Evolutionary conservation across 2,113 vertebrate genomes (phyloP).

Genomic region (Buteo buteo): DNA sequence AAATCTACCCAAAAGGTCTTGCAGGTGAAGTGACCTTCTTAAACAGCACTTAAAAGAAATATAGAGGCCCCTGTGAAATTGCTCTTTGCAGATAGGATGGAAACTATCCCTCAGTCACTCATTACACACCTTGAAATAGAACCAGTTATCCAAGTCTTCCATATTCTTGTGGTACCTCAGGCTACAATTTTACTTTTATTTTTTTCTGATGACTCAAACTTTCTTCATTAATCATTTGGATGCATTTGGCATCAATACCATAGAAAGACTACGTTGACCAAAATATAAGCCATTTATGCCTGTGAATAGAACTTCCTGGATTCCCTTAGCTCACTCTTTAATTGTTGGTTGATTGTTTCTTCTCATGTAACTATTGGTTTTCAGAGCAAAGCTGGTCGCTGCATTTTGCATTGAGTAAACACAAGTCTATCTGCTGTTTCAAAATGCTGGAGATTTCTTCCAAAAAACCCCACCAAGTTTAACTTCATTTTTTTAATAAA

Average conservation of each 20-base stretch:
- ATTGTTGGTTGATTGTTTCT: background rate
- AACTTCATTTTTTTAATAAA: slow-evolving; percentile 37
- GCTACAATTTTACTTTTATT: background rate
- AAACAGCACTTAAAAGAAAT: background rate
- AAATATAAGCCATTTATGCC: background rate
- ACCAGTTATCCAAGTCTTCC: background rate
- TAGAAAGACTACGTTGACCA: background rate
- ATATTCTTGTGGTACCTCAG: background rate
- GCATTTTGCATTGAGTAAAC: slow-evolving; percentile 16
- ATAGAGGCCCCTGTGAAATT: background rate
- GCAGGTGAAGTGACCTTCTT: background rate
- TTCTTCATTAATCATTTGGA: background rate
- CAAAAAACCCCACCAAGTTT: background rate
- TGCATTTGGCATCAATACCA: background rate
- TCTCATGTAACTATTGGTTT: background rate
- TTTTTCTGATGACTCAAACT: fast-evolving
- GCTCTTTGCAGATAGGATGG: background rate
- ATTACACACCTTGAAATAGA: background rate
- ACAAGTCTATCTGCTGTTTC: slow-evolving; percentile 43
- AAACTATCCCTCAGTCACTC: background rate
- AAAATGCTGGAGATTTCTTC: slow-evolving; percentile 22
- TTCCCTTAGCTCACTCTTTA: background rate
- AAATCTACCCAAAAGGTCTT: background rate
- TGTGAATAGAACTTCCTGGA: background rate
- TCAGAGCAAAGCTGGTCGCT: background rate